phyloP scores from a whole-genome alignment of 2,888 invertebrate genomes.

The Pristionchus arcanus region DNA sequence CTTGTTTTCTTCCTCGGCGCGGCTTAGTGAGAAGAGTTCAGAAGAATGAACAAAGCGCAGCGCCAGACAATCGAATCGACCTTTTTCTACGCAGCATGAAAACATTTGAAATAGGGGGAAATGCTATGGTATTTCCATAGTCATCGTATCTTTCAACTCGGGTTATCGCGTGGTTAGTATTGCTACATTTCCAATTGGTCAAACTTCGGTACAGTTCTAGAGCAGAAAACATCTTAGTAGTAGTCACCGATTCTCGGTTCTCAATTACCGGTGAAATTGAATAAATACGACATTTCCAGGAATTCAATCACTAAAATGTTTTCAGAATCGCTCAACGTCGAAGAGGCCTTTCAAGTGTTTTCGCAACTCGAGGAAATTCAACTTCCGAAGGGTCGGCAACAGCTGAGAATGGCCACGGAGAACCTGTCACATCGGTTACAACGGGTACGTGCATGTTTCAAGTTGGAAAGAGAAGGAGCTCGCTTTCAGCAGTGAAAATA shows the following conservation, averaged over 20 bases:
- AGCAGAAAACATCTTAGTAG: too few species aligned
- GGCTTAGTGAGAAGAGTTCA: not conserved
- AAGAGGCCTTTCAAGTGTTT: conserved; percentile 20
- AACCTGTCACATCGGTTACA: conserved; percentile 4
- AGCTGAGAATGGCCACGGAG: not conserved
- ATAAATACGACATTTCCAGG: not conserved
- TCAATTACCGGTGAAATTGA: not conserved
- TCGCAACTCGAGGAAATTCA: not conserved
- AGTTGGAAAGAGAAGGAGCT: too few species aligned
- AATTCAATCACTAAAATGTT: not conserved
- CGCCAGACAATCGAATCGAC: not conserved
- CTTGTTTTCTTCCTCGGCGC: not conserved
- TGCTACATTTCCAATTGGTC: too few species aligned
- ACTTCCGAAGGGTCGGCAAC: not conserved
- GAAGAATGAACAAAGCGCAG: not conserved
- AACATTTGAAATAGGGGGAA: too few species aligned
- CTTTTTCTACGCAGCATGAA: not conserved
- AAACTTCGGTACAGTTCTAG: too few species aligned
- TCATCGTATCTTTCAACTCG: too few species aligned
- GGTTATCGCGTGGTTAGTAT: too few species aligned
- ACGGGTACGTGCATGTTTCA: not conserved
- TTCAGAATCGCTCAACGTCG: conserved; percentile 8
- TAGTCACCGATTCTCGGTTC: too few species aligned
- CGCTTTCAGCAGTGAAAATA: too few species aligned
- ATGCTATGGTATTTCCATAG: too few species aligned